Conservation (phyloP, 2,797 vertebrate species). For the Orientallactaga sibirica region DNA sequence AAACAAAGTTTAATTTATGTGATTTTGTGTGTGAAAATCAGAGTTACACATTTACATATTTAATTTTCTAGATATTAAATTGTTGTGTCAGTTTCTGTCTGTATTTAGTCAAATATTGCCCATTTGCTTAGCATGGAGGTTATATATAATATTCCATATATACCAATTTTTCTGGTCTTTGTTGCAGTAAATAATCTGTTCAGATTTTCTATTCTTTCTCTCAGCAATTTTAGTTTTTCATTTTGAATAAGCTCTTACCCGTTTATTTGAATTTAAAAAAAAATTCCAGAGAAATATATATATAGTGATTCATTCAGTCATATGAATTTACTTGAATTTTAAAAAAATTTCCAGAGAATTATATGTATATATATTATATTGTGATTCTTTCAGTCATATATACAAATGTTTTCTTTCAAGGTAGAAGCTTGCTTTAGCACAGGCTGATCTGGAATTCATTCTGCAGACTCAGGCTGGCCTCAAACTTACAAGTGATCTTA, state of each 20-base stretch:
- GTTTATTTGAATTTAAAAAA: neutral
- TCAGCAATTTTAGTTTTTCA: neutral
- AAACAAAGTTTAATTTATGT: neutral
- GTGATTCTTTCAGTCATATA: too few species aligned
- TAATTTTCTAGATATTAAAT: neutral
- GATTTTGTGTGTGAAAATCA: neutral
- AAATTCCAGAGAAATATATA: neutral
- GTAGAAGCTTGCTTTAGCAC: too few species aligned
- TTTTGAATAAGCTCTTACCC: neutral
- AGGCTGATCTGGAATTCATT: too few species aligned
- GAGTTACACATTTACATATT: neutral
- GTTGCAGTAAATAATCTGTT: neutral
- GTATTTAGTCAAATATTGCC: neutral
- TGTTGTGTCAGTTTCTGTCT: neutral
- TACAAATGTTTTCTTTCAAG: too few species aligned
- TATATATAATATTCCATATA: neutral
- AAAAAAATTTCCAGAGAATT: too few species aligned
- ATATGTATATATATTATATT: too few species aligned
- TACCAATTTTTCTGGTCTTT: neutral
- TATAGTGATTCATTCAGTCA: too few species aligned
- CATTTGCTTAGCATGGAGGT: neutral
- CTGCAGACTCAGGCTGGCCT: too few species aligned
- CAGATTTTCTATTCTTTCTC: neutral
- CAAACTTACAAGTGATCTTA: too few species aligned
- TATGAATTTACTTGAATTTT: too few species aligned